phyloP scores from a whole-genome alignment of 2,797 vertebrate species.

The Masticophis lateralis region DNA sequence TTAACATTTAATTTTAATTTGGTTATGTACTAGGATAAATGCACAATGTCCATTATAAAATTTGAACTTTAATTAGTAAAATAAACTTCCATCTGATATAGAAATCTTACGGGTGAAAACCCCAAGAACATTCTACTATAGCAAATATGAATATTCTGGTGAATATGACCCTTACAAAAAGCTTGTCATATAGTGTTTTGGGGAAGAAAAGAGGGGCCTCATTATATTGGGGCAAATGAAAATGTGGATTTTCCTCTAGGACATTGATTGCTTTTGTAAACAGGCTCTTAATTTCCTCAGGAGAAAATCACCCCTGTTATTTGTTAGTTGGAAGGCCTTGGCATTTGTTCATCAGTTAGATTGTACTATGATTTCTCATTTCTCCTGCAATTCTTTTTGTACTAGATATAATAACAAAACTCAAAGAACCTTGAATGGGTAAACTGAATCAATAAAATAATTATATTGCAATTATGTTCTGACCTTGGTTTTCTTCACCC shows the following conservation, averaged over 20 bases:
- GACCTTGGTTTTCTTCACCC: slow-evolving; percentile 56
- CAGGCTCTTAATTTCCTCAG: slow-evolving; percentile 28
- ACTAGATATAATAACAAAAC: slow-evolving; percentile 56
- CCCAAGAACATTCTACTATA: not conserved
- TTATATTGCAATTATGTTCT: slow-evolving; percentile 44
- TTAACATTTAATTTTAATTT: not conserved
- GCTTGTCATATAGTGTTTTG: not conserved
- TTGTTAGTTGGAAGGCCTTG: slow-evolving; percentile 37
- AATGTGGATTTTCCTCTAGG: slow-evolving; percentile 6
- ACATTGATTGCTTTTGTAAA: slow-evolving; percentile 24
- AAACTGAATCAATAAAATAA: slow-evolving; percentile 59
- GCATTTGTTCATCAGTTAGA: slow-evolving; percentile 54
- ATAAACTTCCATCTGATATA: slow-evolving; percentile 1
- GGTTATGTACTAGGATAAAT: not conserved
- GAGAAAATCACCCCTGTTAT: slow-evolving; percentile 28
- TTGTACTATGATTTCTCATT: slow-evolving; percentile 38
- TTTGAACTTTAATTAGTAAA: not conserved
- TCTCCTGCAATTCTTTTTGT: slow-evolving; percentile 43
- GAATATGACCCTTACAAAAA: not conserved
- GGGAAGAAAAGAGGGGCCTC: not conserved
- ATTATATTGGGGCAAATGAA: slow-evolving; percentile 13
- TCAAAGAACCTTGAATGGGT: slow-evolving; percentile 52
- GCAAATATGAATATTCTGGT: not conserved
- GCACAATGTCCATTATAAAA: not conserved
- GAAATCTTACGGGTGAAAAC: not conserved